Conservation (phyloP, 2,888 invertebrate genomes). For the Apodemia duryi region DNA sequence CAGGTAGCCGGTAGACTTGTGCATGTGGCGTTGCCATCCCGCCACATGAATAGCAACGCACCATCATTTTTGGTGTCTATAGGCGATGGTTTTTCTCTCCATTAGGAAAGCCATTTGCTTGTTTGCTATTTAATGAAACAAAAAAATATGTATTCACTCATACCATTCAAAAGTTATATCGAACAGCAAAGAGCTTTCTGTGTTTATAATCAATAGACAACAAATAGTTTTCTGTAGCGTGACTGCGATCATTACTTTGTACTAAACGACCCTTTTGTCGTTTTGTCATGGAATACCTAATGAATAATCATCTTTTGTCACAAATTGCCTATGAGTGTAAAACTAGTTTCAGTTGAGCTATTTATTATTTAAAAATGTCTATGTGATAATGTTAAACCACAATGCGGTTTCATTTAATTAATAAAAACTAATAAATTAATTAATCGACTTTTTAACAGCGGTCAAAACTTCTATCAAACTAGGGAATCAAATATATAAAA, state of each 20-base stretch:
- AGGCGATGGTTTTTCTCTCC: no score
- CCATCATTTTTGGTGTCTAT: no score
- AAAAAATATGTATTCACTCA: no score
- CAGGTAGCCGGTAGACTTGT: no score
- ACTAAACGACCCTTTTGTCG: constrained; percentile 12
- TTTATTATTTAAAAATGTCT: background rate
- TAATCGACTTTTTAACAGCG: no score
- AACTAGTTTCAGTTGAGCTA: background rate
- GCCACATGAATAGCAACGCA: no score
- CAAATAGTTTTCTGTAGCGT: constrained; percentile 1
- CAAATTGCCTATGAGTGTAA: constrained; percentile 4
- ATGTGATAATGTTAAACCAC: background rate
- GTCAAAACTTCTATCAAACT: no score
- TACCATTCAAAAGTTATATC: background rate
- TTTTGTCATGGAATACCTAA: constrained; percentile 11
- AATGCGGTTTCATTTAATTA: background rate
- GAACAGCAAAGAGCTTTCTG: background rate
- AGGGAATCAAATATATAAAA: no score
- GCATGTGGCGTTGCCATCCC: no score
- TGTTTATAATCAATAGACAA: background rate
- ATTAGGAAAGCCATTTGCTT: no score
- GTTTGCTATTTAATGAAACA: no score
- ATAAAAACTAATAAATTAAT: background rate
- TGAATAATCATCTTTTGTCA: constrained; percentile 13
- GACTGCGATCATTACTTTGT: constrained; percentile 7